These are phyloP conservation scores for Peromyscus melanophrys DNA, from an alignment of 2,797 vertebrate species.

Conservation along the genomic window DNA sequence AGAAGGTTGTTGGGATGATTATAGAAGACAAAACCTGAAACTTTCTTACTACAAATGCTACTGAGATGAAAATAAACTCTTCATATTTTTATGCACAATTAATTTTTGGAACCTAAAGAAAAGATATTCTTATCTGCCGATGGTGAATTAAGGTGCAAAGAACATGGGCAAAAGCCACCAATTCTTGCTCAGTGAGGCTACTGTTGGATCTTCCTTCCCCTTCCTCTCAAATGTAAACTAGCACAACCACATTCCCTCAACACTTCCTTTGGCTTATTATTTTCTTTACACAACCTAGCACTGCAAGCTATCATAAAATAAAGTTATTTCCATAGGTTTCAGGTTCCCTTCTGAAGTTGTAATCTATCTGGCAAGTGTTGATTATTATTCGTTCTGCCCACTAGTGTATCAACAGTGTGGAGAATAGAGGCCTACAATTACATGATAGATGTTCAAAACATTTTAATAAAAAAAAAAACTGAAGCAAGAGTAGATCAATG, in stretches of 20 bases:
- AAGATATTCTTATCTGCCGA: background rate
- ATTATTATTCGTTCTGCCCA: background rate
- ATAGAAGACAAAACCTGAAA: slow-evolving; percentile 1
- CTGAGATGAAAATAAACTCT: slow-evolving; percentile 34
- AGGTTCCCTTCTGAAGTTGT: background rate
- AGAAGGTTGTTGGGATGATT: background rate
- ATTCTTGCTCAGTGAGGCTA: background rate
- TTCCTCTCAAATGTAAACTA: background rate
- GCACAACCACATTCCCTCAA: background rate
- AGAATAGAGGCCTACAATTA: background rate
- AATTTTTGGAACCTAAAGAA: slow-evolving; percentile 6
- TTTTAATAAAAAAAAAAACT: background rate
- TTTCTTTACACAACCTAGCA: background rate
- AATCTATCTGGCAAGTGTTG: background rate
- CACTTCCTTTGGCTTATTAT: background rate
- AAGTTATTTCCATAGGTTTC: slow-evolving; percentile 27
- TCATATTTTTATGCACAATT: background rate
- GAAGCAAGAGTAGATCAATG: background rate
- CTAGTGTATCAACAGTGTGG: background rate
- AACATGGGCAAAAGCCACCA: slow-evolving; percentile 2
- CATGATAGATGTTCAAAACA: background rate
- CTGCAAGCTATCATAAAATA: background rate
- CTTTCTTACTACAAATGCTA: background rate
- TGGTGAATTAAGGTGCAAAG: slow-evolving; percentile 8
- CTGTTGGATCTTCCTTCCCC: background rate